Conservation (phyloP, 2,888 invertebrate genomes). For the Sylvicola fuscatus region DNA sequence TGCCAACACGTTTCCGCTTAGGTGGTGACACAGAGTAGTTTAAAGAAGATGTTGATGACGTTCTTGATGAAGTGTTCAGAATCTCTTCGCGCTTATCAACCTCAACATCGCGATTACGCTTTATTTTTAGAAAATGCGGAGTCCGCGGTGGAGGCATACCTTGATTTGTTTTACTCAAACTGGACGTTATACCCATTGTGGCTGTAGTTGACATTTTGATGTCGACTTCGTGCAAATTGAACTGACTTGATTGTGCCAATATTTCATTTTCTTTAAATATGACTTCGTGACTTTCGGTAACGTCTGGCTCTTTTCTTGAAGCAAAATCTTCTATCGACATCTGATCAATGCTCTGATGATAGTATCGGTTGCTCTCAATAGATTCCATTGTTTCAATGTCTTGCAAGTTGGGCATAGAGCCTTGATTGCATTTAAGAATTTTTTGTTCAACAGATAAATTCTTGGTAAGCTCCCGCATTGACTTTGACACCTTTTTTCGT, state of each 20-base stretch:
- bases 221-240: conserved; percentile 18
- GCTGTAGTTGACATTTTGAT: background rate
- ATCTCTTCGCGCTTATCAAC: conserved; percentile 3
- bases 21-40: conserved; percentile 17
- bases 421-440: conserved; percentile 14
- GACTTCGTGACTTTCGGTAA: conserved; percentile 14
- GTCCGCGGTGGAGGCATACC: background rate
- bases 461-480: conserved; percentile 20
- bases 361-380: conserved; percentile 25
- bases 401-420: conserved; percentile 25
- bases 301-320: conserved; percentile 7
- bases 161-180: background rate
- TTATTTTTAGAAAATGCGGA: no score
- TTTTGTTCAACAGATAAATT: conserved; percentile 1
- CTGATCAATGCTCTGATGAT: conserved; percentile 7
- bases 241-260: conserved; percentile 23
- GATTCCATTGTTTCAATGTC: conserved; percentile 20
- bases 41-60: conserved; percentile 1
- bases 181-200: background rate
- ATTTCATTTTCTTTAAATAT: conserved; percentile 23
- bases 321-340: conserved; percentile 6
- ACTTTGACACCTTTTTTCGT: conserved; percentile 19
- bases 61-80: background rate
- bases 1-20: conserved; percentile 17
- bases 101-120: no score